Base-by-base conservation (phyloP, 2,797 vertebrate species). In the Cuniculus paca region DNA sequence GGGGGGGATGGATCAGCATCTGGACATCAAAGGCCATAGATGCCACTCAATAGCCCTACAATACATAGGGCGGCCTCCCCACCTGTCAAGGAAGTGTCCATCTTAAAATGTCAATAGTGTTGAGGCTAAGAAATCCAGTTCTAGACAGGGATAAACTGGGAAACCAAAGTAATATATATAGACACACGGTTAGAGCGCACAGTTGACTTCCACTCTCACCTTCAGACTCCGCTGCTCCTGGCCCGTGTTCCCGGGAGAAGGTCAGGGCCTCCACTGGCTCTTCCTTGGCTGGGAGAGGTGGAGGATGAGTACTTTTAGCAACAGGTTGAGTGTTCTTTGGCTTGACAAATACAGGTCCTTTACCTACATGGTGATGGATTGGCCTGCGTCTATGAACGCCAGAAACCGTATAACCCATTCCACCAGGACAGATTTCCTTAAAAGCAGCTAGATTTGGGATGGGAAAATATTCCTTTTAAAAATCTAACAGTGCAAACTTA, bases 391-490 rank as follows among this genome's bases (percentile, higher is more conserved):
- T 99, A 98, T 99, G 99, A 98, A 99, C 98, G 97, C 99, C 99
- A 98, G 99, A 99, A 98, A 99, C 99, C 80, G 99, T 99, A 99
- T 99, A 99, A 98, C 99, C 99, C 99, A 99, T 99, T 98, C 99
- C 99, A 98, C 99, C 99, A 93, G 99, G 99, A 98, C 99, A 99
- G 98, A 99, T 99, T 98, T 99, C 99, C 99, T 99, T 99, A 99
- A 99, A 99, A 98, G 99, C 99, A 98, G 99, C 99, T 99, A 98
- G 98, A 98, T 98, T 98, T 98, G 98, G 97, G 98, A 99, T 98
- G 98, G 98, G 98, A 98, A 98, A 98, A 98, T 98, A 98, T 98
- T 98, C 98, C 98, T 99, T 98, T 98, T 99, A 99, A 98, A 98
- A 98, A 97, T 98, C 98, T 99, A 99, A 98, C 98, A 98, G 98